A percentile compares a stretch with the other conserved stretches of the same genome.
These are phyloP conservation scores for Blennius ocellaris DNA, from an alignment of 2,113 vertebrate genomes.

Conservation along the genomic window DNA sequence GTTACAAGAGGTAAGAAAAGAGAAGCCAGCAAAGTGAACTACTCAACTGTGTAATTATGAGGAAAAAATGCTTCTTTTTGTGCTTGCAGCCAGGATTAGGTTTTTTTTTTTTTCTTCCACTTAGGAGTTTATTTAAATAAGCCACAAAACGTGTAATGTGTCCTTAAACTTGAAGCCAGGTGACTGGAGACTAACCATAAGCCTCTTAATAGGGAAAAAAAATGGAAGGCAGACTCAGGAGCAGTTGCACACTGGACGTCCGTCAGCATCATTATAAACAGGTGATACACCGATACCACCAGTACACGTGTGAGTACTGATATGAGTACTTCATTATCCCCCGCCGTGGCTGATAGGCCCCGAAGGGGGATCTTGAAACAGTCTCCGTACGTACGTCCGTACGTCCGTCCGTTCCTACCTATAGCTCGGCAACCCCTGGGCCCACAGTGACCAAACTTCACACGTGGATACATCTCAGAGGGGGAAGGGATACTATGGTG, in stretches of 20 bases:
- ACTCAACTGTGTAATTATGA: not conserved
- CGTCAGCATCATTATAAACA: conserved; percentile 6
- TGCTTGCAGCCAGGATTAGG: conserved; percentile 24
- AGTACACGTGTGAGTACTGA: no score
- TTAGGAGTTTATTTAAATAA: conserved; percentile 39
- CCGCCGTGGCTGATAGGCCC: no score
- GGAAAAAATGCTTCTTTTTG: not conserved
- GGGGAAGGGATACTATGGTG: no score
- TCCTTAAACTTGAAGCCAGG: conserved; percentile 12
- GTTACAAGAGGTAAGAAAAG: not conserved
- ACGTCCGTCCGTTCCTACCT: no score
- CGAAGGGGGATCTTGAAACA: no score
- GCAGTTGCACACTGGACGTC: conserved; percentile 16
- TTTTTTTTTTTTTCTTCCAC: conserved; percentile 3
- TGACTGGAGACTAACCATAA: conserved; percentile 13
- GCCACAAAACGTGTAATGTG: conserved; percentile 17
- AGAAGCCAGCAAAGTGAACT: not conserved
- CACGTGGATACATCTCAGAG: no score
- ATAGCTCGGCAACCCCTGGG: no score
- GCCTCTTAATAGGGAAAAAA: conserved; percentile 18
- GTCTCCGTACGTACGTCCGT: no score
- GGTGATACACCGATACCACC: no score
- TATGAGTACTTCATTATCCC: no score
- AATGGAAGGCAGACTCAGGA: conserved; percentile 28
- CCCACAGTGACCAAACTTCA: no score